Evolutionary conservation across 2,797 vertebrate genomes (phyloP).

Genomic region (Carduelis carduelis): DNA sequence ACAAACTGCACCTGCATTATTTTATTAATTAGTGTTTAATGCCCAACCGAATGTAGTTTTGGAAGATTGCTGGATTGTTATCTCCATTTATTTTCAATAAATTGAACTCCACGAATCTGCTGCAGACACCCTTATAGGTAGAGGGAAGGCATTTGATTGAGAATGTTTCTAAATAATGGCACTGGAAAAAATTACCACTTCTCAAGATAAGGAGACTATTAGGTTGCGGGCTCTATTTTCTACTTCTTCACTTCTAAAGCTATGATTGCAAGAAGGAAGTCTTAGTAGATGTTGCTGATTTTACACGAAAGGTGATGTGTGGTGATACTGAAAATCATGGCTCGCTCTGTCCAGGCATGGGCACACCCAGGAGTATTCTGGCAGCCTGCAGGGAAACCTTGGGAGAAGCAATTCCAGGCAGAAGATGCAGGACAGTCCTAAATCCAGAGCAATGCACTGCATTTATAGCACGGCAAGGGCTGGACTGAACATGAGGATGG

Average conservation of each 20-base stretch:
- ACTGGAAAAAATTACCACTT: conserved; percentile 31
- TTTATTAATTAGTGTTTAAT: not conserved
- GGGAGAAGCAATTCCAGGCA: not conserved
- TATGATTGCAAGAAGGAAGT: not conserved
- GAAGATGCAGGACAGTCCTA: not conserved
- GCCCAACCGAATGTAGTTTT: not conserved
- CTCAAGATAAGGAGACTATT: conserved; percentile 20
- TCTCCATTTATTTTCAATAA: conserved; percentile 31
- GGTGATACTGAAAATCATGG: not conserved
- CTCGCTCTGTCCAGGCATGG: not conserved
- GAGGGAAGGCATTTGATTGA: conserved; percentile 24
- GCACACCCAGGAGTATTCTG: not conserved
- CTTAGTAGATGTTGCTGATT: not conserved
- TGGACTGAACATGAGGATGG: not conserved
- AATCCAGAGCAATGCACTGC: accelerated
- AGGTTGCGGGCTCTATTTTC: not conserved
- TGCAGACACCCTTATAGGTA: not conserved
- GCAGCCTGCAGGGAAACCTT: not conserved
- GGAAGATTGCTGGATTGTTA: not conserved
- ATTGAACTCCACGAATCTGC: not conserved
- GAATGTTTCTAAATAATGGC: not conserved
- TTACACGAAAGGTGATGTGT: not conserved
- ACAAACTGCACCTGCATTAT: not conserved
- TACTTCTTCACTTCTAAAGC: not conserved
- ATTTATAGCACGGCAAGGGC: not conserved